phyloP scores from a whole-genome alignment of 2,797 vertebrate genomes.

The Scarus forsteni region DNA sequence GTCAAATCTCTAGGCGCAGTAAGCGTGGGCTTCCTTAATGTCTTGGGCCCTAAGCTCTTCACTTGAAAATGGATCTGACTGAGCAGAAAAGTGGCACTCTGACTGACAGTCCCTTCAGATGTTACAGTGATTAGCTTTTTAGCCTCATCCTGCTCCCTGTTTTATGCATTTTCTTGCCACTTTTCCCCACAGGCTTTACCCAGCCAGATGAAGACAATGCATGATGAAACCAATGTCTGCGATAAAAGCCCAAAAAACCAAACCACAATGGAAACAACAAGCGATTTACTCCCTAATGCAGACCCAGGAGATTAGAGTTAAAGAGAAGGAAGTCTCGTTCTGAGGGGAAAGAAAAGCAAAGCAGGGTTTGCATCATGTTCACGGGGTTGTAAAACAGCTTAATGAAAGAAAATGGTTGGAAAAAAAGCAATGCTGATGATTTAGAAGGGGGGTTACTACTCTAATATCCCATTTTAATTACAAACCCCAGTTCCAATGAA shows the following conservation, averaged over 20 bases:
- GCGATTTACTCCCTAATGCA: constrained; percentile 35
- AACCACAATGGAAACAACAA: constrained; percentile 17
- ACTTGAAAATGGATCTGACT: constrained; percentile 54
- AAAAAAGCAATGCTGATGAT: constrained; percentile 21
- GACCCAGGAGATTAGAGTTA: constrained; percentile 21
- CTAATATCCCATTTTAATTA: constrained; percentile 31
- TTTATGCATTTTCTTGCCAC: constrained; percentile 24
- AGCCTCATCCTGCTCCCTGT: constrained; percentile 7
- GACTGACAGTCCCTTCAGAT: constrained; percentile 34
- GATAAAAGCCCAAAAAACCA: constrained; percentile 20
- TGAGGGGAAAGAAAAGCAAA: constrained; percentile 9
- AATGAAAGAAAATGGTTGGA: constrained; percentile 19
- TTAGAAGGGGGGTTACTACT: constrained; percentile 26
- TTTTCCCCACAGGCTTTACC: constrained; percentile 33
- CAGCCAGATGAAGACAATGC: constrained; percentile 44
- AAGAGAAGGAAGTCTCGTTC: constrained; percentile 6
- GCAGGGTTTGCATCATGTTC: constrained; percentile 13
- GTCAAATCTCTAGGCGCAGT: constrained; percentile 21
- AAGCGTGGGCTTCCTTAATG: constrained; percentile 36
- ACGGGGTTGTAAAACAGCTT: constrained; percentile 26
- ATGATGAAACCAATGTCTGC: constrained; percentile 15
- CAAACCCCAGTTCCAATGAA: too few species aligned
- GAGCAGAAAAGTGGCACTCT: constrained; percentile 57
- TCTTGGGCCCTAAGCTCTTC: constrained; percentile 19
- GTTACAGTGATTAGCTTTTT: constrained; percentile 52